A percentile compares a stretch with the other conserved stretches of the same genome.
Conservation (phyloP, 2,797 vertebrate genomes). For the Enteromius fasciolatus region DNA sequence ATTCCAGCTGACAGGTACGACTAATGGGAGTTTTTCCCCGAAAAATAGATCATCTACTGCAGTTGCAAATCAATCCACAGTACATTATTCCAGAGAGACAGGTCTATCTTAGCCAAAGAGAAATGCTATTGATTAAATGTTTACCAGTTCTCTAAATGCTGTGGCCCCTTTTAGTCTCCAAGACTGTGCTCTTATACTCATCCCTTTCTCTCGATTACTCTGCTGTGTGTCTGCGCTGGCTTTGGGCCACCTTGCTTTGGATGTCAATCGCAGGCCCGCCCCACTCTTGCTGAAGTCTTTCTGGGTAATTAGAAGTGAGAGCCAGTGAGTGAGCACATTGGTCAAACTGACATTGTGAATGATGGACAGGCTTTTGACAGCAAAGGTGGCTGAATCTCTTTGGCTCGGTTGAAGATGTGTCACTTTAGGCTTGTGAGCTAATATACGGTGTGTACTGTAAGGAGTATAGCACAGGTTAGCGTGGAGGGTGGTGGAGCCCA, state of each 20-base stretch:
- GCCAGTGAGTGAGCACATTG: constrained; percentile 54
- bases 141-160: constrained; percentile 52
- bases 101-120: constrained; percentile 48
- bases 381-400: constrained; percentile 33
- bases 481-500: constrained; percentile 14
- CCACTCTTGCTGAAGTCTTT: constrained; percentile 47
- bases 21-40: constrained; percentile 11
- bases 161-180: constrained; percentile 47
- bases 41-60: constrained; percentile 36
- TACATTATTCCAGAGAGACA: constrained; percentile 54
- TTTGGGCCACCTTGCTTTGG: constrained; percentile 47
- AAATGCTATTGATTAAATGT: constrained; percentile 70
- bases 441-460: constrained; percentile 59
- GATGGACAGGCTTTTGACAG: constrained; percentile 35
- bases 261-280: constrained; percentile 56
- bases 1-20: constrained; percentile 37
- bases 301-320: constrained; percentile 63
- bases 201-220: constrained; percentile 54
- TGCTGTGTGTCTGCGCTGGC: constrained; percentile 54
- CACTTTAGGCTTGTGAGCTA: constrained; percentile 56
- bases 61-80: constrained; percentile 13
- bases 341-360: constrained; percentile 48
- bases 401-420: constrained; percentile 35
- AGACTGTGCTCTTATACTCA: constrained; percentile 18
- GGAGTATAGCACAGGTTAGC: constrained; percentile 45